Evolutionary conservation across 2,888 invertebrate species (phyloP).

Genomic region (Theretra japonica): DNA sequence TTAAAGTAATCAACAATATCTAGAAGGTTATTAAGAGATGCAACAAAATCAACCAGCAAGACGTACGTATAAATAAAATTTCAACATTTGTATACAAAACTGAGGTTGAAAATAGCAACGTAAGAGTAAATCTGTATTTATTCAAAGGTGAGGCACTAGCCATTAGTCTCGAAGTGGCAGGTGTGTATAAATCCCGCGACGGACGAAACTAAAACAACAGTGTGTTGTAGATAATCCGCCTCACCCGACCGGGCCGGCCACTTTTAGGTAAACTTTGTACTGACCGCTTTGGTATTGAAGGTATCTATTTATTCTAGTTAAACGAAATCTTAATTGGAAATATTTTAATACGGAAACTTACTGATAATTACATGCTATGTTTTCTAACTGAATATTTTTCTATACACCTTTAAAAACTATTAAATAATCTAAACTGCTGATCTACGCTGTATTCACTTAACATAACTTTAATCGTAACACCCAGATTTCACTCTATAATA

Average conservation of each 20-base stretch:
- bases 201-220: slow-evolving; percentile 18
- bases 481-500: neutral
- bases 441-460: no score
- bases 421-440: no score
- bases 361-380: neutral
- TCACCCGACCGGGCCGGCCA: neutral
- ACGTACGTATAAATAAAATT: neutral
- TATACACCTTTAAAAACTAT: neutral
- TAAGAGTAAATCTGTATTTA: neutral
- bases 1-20: no score
- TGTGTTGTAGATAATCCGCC: slow-evolving; percentile 7
- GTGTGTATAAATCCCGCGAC: slow-evolving; percentile 16
- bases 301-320: neutral
- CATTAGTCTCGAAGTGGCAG: slow-evolving; percentile 7
- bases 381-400: neutral
- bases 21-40: no score
- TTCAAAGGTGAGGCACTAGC: neutral
- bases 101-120: neutral
- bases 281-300: no score
- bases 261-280: neutral
- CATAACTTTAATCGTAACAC: slow-evolving; percentile 27
- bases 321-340: no score
- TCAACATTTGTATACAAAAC: neutral
- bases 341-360: no score
- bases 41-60: neutral